A percentile compares a stretch with the other conserved stretches of the same genome.
These are phyloP conservation scores for Sorex fumeus DNA, from an alignment of 2,113 vertebrate genomes.

Conservation along the genomic window DNA sequence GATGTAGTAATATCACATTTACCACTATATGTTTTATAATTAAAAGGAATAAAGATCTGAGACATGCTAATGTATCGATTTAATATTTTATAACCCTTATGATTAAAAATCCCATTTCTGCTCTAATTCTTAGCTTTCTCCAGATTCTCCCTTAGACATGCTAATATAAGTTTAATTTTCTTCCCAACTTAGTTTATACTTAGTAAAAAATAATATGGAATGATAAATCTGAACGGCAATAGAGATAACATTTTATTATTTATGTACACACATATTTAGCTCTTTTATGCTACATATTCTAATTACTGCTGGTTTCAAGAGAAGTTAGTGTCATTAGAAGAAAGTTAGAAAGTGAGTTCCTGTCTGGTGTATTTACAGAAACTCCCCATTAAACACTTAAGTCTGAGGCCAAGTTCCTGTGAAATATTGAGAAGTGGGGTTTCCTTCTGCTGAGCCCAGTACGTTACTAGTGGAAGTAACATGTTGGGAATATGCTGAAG, in stretches of 20 bases:
- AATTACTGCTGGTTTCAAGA: background rate
- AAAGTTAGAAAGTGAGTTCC: background rate
- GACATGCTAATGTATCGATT: constrained; percentile 39
- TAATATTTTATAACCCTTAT: constrained; percentile 58
- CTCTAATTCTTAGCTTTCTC: constrained; percentile 8
- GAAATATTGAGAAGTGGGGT: background rate
- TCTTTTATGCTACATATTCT: constrained; percentile 14
- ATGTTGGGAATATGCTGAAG: background rate
- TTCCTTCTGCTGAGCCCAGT: background rate
- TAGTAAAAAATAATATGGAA: background rate
- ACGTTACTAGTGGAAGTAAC: background rate
- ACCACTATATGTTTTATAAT: constrained; percentile 29
- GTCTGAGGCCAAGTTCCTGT: background rate
- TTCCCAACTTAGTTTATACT: constrained; percentile 29
- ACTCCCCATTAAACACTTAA: background rate
- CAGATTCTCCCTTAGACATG: constrained; percentile 2
- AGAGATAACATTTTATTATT: constrained; percentile 8
- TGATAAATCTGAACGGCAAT: constrained; percentile 7
- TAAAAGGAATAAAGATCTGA: constrained; percentile 58
- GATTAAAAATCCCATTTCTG: constrained; percentile 42
- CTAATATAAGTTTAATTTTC: constrained; percentile 49
- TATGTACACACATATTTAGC: background rate
- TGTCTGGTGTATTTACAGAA: background rate
- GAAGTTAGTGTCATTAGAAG: background rate
- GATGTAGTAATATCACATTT: constrained; percentile 33